phyloP scores from a whole-genome alignment of 2,888 invertebrate genomes.

The Sphaeridia pumilis region DNA sequence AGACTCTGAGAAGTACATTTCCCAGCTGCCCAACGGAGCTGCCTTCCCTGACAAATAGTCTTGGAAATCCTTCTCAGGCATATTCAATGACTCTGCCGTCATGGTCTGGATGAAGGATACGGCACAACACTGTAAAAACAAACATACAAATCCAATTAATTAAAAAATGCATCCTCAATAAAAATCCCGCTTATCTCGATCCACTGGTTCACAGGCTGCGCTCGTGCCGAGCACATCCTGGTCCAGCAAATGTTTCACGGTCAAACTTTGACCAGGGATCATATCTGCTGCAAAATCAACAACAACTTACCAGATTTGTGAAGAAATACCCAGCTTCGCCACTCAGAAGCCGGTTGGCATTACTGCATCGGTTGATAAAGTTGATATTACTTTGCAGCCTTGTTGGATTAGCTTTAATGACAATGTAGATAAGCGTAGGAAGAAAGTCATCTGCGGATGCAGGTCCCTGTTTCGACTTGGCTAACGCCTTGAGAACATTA shows the following conservation, averaged over 20 bases:
- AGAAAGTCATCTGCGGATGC: constrained; percentile 97
- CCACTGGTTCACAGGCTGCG: too few species aligned
- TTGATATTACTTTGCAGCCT: constrained; percentile 94
- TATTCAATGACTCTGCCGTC: constrained; percentile 80
- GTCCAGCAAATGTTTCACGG: too few species aligned
- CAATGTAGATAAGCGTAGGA: constrained; percentile 92
- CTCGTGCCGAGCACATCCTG: too few species aligned
- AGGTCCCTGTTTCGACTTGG: constrained; percentile 37
- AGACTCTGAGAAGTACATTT: constrained; percentile 39
- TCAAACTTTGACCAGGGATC: too few species aligned
- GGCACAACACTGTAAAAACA: constrained; percentile 88
- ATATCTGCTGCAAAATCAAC: too few species aligned
- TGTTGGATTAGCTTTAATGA: constrained; percentile 95
- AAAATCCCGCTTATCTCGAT: too few species aligned
- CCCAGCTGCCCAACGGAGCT: constrained; percentile 69
- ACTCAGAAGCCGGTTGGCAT: constrained; percentile 83
- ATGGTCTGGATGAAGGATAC: constrained; percentile 95
- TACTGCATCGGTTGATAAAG: constrained; percentile 90
- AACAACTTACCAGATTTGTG: constrained; percentile 72
- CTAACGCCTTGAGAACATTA: constrained; percentile 72
- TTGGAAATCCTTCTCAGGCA: constrained; percentile 84
- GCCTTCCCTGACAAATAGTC: constrained; percentile 86
- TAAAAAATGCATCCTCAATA: constrained; percentile 26
- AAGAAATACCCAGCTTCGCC: constrained; percentile 98
- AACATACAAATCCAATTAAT: too few species aligned